Base-by-base conservation (phyloP, 2,888 invertebrate species). In the Lymantria monacha region DNA sequence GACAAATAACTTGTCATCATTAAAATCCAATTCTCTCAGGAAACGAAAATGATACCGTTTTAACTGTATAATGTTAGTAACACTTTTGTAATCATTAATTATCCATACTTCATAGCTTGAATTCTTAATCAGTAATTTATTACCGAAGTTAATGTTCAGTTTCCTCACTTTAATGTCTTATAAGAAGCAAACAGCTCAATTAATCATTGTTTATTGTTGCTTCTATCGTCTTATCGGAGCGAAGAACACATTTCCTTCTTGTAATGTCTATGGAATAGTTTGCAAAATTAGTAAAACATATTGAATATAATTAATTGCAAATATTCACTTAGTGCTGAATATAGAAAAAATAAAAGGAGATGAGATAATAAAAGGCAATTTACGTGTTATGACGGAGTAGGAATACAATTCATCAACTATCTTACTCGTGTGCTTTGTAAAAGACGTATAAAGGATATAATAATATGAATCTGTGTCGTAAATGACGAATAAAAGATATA, bases 151-250 rank as follows among this genome's bases (percentile, higher is more conserved):
- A 72, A 69, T 68, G 68, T 44, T 51, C 48, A 62, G 62, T 70
- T 66, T 68, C 71, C 73, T 63, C 49, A 59, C 51, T 62, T 57
- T 49, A 30, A 50, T 56, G 64, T 61, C 65, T 63, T 59, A 59
- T 55, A 57, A 57, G 72, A 55, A 75, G 82, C 80, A 78, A 79
- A 85, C 72, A 76, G 76, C 63, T 59, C 80, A 61, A 85, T 86
- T 86, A 83, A 85, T 86, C 76, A 74, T 66, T 57, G 63, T 76
- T 84, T 83, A 84, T 79, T 74, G 74, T 72, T 64, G 60, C 61
- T 69, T 67, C 71, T 75, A 72, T 65, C 63, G 62, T 60, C 63
- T 66, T 69, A 71, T 59, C 61, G 58, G 52, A 49, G 51, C 46
- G 49, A 48, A 52, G 31, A 57, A 57, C 59, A 69, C 62, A 70